These are phyloP conservation scores for Parazoanthus atlanticus DNA, from an alignment of 92 coral and sea anemone species.

Conservation along the genomic window DNA sequence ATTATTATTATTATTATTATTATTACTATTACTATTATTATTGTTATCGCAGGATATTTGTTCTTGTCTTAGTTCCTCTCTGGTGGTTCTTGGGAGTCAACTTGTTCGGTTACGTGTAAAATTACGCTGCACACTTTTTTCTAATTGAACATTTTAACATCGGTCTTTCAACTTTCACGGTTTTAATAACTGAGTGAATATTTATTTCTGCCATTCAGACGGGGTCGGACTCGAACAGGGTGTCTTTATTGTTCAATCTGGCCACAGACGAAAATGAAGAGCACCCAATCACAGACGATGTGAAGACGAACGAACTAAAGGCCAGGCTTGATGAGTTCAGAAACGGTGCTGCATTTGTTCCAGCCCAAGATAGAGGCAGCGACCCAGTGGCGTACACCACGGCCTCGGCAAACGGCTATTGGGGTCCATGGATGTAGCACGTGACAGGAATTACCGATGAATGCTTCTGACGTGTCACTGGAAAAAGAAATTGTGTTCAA, in stretches of 20 bases:
- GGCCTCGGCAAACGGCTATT: slow-evolving; percentile 5
- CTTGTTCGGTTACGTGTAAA: no score
- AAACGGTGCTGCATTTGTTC: background rate
- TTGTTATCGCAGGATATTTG: no score
- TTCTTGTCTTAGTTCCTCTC: no score
- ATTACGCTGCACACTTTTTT: no score
- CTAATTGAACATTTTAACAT: no score
- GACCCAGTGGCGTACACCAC: slow-evolving; percentile 15
- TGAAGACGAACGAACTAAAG: background rate
- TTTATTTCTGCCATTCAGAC: background rate
- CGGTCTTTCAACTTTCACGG: no score
- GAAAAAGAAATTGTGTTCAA: background rate
- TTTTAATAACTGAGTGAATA: no score
- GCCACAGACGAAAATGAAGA: slow-evolving; percentile 19
- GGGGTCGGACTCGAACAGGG: background rate
- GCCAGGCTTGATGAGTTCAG: background rate
- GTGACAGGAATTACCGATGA: background rate
- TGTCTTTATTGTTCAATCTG: slow-evolving; percentile 9
- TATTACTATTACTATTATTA: no score
- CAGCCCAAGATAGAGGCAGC: slow-evolving; percentile 14
- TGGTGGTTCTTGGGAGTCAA: no score
- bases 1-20: no score
- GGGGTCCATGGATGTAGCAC: slow-evolving; percentile 18
- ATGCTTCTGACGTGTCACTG: background rate
- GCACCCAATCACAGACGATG: slow-evolving; percentile 10